Evolutionary conservation across 2,888 invertebrate species (phyloP).

Genomic region (Chaetogeoica ovagalla): DNA sequence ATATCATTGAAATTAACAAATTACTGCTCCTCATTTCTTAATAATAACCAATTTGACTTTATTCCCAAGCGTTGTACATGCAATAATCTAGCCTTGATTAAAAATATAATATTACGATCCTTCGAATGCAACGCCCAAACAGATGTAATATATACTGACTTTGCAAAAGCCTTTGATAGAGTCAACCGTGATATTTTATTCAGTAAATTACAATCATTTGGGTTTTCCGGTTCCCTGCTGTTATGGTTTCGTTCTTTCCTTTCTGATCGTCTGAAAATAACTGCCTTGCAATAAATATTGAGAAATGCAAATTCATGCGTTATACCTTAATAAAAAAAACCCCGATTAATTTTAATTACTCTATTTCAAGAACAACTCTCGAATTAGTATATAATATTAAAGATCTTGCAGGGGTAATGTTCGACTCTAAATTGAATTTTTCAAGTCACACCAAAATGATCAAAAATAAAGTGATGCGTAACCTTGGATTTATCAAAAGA

Average conservation of each 20-base stretch:
- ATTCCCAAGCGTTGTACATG: not conserved
- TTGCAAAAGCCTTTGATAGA: not conserved
- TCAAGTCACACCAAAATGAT: slow-evolving; percentile 1
- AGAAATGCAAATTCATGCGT: slow-evolving; percentile 1
- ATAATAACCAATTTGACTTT: slow-evolving; percentile 3
- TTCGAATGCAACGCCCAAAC: not conserved
- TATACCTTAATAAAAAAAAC: not conserved
- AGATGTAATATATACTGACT: not conserved
- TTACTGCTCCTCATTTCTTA: slow-evolving; percentile 1
- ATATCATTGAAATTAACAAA: too few relatives aligned
- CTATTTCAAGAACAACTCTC: not conserved
- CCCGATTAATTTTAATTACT: not conserved
- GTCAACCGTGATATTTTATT: not conserved
- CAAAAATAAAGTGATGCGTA: slow-evolving; percentile 8
- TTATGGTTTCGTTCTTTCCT: not conserved
- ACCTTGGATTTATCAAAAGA: slow-evolving; percentile 1
- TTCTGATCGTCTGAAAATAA: not conserved
- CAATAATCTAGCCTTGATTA: not conserved
- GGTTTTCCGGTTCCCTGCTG: not conserved
- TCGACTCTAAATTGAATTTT: slow-evolving; percentile 16
- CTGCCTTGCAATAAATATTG: not conserved
- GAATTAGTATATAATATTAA: not conserved
- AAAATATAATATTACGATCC: not conserved
- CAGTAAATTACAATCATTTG: not conserved
- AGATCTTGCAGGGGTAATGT: not conserved